Evolutionary conservation across 2,113 vertebrate species (phyloP).

Genomic region (Hippocampus abdominalis): DNA sequence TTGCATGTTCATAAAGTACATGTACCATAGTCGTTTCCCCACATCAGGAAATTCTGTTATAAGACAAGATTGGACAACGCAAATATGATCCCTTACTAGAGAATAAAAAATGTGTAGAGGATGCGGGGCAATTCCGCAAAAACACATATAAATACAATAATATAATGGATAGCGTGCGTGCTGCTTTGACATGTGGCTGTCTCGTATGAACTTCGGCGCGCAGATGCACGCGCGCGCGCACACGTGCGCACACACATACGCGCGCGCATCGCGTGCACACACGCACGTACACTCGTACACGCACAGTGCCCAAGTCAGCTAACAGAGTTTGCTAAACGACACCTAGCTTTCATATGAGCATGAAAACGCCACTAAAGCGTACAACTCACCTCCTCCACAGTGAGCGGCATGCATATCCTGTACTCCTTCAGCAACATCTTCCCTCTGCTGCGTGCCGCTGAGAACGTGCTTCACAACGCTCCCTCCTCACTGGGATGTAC

Average conservation of each 20-base stretch:
- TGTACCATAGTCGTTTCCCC: too few relatives aligned
- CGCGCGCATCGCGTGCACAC: background rate
- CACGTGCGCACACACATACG: background rate
- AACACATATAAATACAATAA: too few relatives aligned
- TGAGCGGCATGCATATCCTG: conserved; percentile 96
- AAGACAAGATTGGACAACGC: too few relatives aligned
- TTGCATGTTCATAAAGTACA: too few relatives aligned
- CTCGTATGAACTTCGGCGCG: background rate
- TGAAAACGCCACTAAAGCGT: conserved; percentile 6
- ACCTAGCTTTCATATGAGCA: background rate
- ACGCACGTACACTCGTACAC: too few relatives aligned
- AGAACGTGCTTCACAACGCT: conserved; percentile 35
- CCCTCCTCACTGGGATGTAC: conserved; percentile 46
- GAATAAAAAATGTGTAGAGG: too few relatives aligned
- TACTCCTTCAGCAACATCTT: conserved; percentile 97
- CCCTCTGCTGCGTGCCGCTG: conserved; percentile 23
- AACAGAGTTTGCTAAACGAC: background rate
- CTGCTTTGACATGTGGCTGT: background rate
- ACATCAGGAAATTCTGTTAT: too few relatives aligned
- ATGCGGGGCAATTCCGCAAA: too few relatives aligned
- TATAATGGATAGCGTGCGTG: too few relatives aligned
- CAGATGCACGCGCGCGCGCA: background rate
- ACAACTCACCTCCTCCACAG: conserved; percentile 89
- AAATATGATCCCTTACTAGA: too few relatives aligned
- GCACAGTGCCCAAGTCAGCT: background rate